Percentiles rank a stretch among this genome's conserved stretches.
phyloP scores from a whole-genome alignment of 1,140 invertebrate species.

The Drosophila azteca region DNA sequence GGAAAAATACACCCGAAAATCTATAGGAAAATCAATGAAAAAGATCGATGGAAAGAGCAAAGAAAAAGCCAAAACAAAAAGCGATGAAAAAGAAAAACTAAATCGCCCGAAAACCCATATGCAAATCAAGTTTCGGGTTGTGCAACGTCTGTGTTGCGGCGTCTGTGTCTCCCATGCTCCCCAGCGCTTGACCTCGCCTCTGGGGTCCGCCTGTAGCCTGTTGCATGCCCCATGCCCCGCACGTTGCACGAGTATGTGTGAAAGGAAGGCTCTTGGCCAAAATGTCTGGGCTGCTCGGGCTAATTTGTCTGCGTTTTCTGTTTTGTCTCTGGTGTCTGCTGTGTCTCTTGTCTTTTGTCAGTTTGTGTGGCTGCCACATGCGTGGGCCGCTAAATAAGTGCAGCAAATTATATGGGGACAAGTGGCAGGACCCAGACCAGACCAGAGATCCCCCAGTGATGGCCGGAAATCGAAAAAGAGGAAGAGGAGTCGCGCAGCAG shows the following conservation, averaged over 20 bases:
- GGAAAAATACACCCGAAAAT: conserved; percentile 18
- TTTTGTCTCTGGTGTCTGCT: conserved; percentile 9
- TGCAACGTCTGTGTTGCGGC: conserved; percentile 51
- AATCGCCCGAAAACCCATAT: conserved; percentile 71
- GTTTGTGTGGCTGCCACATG: conserved; percentile 20
- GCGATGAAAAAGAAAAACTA: conserved; percentile 50
- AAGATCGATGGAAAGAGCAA: not conserved
- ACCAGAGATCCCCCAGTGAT: too few species aligned
- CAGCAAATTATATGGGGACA: conserved; percentile 79
- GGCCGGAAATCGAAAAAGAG: conserved; percentile 67
- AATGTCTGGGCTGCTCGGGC: conserved; percentile 29
- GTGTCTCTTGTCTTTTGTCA: conserved; percentile 22
- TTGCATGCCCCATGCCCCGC: conserved; percentile 32
- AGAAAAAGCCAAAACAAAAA: not conserved
- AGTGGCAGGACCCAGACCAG: conserved; percentile 44
- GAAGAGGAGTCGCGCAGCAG: conserved; percentile 15
- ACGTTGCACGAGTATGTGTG: conserved; percentile 36
- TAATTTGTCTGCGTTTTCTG: conserved; percentile 62
- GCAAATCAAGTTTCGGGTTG: conserved; percentile 68
- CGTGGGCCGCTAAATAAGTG: conserved; percentile 77
- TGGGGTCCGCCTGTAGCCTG: conserved; percentile 37
- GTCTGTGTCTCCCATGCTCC: conserved; percentile 70
- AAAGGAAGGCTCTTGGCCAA: conserved; percentile 54
- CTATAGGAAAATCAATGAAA: conserved; percentile 8
- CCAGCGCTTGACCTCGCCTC: conserved; percentile 63